phyloP scores from a whole-genome alignment of 2,797 vertebrate genomes.

The Esox masquinongy region DNA sequence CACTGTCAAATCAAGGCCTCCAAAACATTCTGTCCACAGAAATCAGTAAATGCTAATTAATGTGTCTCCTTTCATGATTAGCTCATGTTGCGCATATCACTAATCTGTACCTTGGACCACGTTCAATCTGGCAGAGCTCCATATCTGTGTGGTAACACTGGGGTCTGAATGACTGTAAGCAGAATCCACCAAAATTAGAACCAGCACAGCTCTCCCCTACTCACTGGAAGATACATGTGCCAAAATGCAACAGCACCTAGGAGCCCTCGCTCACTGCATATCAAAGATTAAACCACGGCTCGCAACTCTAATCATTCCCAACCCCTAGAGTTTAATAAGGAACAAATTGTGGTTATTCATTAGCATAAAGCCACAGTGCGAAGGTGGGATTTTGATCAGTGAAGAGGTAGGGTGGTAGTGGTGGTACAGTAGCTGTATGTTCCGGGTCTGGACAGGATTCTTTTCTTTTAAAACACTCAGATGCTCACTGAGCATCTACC shows the following conservation, averaged over 20 bases:
- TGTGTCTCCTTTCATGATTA: constrained; percentile 71
- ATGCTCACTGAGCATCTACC: neutral
- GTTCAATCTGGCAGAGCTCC: constrained; percentile 70
- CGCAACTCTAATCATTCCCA: constrained; percentile 61
- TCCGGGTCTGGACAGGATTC: too few relatives aligned
- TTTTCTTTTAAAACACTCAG: neutral
- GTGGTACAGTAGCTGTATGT: neutral
- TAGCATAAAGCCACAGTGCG: constrained; percentile 63
- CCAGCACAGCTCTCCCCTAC: constrained; percentile 16
- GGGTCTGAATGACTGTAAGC: constrained; percentile 34
- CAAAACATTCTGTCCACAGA: constrained; percentile 54
- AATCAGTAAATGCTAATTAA: constrained; percentile 68
- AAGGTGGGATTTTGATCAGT: constrained; percentile 56
- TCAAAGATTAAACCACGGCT: constrained; percentile 67
- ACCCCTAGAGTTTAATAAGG: constrained; percentile 71
- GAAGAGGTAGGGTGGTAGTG: constrained; percentile 40
- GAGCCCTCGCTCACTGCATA: constrained; percentile 66
- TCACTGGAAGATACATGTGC: constrained; percentile 39
- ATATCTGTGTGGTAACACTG: constrained; percentile 15
- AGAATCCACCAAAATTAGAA: neutral
- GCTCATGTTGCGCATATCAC: constrained; percentile 72
- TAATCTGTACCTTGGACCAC: constrained; percentile 75
- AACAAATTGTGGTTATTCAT: constrained; percentile 72
- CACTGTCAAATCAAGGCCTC: constrained; percentile 36
- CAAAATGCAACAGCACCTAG: constrained; percentile 61